Conservation (phyloP, 2,797 vertebrate species). For the Botia almorhae region DNA sequence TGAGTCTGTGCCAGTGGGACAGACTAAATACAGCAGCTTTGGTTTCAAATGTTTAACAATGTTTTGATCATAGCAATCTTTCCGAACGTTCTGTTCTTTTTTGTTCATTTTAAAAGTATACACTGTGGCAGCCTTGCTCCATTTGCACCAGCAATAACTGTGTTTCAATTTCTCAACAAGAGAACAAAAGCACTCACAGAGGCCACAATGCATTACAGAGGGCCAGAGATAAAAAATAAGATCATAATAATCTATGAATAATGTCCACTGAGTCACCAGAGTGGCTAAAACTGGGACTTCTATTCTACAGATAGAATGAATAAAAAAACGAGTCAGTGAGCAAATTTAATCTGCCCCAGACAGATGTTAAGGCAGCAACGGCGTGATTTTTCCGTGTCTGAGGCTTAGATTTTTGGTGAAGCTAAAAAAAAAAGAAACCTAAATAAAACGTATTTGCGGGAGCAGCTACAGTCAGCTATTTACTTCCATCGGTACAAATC, state of each 20-base stretch:
- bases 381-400: constrained; percentile 23
- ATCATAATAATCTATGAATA: constrained; percentile 26
- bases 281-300: constrained; percentile 12
- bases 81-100: not conserved
- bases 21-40: no score
- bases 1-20: not conserved
- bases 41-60: not conserved
- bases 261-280: constrained; percentile 3
- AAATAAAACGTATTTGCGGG: not conserved
- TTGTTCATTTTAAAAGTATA: constrained; percentile 7
- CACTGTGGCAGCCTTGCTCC: not conserved
- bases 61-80: not conserved
- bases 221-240: constrained; percentile 11
- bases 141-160: not conserved
- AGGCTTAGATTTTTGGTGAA: not conserved
- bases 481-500: constrained; percentile 38
- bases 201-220: constrained; percentile 31
- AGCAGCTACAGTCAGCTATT: constrained; percentile 22
- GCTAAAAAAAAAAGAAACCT: not conserved
- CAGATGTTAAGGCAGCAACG: constrained; percentile 20
- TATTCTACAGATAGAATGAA: constrained; percentile 1
- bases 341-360: constrained; percentile 34
- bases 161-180: constrained; percentile 23
- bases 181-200: constrained; percentile 30
- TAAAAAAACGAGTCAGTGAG: constrained; percentile 10